phyloP scores from a whole-genome alignment of 2,888 invertebrate genomes.

The Acanthosepion esculentum region DNA sequence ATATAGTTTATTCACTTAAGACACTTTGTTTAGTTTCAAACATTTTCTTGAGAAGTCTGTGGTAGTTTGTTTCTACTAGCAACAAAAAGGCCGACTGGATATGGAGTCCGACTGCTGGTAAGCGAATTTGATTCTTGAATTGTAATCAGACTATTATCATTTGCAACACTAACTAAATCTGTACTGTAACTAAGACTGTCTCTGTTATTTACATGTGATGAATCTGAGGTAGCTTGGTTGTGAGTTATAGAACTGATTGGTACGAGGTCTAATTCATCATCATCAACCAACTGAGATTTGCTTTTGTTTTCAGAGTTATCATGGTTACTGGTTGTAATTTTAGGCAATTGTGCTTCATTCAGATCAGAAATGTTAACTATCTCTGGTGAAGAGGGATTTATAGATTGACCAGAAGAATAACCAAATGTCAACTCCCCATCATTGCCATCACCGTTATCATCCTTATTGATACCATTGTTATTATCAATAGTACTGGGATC shows the following conservation, averaged over 20 bases:
- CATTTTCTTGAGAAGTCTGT: background rate
- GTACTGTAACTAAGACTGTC: background rate
- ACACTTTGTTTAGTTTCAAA: background rate
- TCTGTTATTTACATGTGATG: background rate
- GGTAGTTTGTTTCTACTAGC: background rate
- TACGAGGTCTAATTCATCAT: background rate
- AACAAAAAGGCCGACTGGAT: background rate
- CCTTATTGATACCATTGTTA: slow-evolving; percentile 33
- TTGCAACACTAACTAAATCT: background rate
- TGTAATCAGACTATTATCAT: background rate
- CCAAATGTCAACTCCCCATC: background rate
- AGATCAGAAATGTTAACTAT: slow-evolving; percentile 33
- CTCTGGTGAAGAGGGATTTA: background rate
- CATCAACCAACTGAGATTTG: background rate
- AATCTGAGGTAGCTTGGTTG: background rate
- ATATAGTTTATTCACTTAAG: background rate
- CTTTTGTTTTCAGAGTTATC: background rate
- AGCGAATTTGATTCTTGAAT: background rate
- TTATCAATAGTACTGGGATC: background rate
- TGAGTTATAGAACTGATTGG: background rate
- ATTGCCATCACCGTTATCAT: background rate
- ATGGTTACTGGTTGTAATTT: background rate
- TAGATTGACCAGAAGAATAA: background rate
- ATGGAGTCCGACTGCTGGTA: background rate
- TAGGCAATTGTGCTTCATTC: background rate